Conservation (phyloP, 1,140 invertebrate genomes). For the Harlomillsia oculata region DNA sequence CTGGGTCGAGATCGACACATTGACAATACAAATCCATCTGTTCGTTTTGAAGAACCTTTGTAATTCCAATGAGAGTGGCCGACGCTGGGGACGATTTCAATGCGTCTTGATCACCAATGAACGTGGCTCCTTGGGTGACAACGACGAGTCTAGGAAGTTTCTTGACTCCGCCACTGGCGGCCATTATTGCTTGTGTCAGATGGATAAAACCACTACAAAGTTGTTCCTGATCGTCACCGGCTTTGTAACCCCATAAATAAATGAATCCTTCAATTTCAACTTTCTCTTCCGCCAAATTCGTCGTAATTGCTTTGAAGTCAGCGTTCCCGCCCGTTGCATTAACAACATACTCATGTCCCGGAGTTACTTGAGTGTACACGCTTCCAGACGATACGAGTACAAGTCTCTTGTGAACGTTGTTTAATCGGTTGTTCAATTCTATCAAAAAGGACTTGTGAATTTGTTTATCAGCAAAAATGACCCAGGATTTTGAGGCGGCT, state of each 20-base stretch:
- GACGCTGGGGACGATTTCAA: not conserved
- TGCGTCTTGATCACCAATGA: constrained; percentile 1
- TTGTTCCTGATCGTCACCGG: constrained; percentile 2
- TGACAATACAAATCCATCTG: not conserved
- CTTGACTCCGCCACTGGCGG: not conserved
- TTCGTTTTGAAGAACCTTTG: not conserved
- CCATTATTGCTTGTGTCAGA: not conserved
- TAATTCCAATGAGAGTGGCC: not conserved
- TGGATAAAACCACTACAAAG: not conserved
- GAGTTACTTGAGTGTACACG: too few relatives aligned
- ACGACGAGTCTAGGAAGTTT: not conserved
- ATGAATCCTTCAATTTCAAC: not conserved
- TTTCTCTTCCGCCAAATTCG: not conserved
- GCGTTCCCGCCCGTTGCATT: too few relatives aligned
- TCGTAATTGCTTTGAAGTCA: not conserved
- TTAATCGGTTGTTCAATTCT: too few relatives aligned
- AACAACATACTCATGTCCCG: not conserved
- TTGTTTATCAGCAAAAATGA: not conserved
- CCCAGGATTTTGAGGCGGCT: not conserved
- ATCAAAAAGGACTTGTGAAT: not conserved
- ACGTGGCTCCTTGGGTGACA: not conserved
- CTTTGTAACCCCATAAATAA: not conserved
- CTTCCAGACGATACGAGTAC: too few relatives aligned
- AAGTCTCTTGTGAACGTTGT: too few relatives aligned
- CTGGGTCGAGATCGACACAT: not conserved